Evolutionary conservation across 2,888 invertebrate genomes (phyloP).

Genomic region (Eupithecia exiguata): DNA sequence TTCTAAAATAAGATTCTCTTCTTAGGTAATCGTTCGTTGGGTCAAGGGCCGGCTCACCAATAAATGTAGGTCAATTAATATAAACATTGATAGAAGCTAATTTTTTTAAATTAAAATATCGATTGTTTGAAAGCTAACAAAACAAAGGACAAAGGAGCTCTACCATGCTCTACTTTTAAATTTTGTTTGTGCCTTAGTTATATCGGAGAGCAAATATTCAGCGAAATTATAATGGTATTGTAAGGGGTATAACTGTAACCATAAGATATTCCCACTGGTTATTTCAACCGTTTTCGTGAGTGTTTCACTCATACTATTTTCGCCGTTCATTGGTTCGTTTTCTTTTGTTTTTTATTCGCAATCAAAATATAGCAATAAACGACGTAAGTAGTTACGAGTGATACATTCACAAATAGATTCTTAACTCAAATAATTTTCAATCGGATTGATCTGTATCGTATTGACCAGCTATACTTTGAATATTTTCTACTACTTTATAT

Average conservation of each 20-base stretch:
- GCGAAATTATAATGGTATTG: not conserved
- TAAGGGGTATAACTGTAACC: not conserved
- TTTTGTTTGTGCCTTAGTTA: not conserved
- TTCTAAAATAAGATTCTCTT: conserved; percentile 13
- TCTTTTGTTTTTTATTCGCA: not conserved
- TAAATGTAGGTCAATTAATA: conserved; percentile 29
- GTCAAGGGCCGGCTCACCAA: conserved; percentile 28
- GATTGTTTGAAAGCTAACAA: not conserved
- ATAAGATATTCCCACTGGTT: not conserved
- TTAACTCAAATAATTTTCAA: not conserved
- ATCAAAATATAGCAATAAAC: not conserved
- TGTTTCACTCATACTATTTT: not conserved
- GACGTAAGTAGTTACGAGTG: not conserved
- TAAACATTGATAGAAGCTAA: conserved; percentile 13
- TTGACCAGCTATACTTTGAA: not conserved
- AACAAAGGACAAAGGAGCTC: not conserved
- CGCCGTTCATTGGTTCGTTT: not conserved
- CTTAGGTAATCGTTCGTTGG: conserved; percentile 15
- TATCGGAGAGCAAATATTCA: not conserved
- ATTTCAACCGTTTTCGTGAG: not conserved
- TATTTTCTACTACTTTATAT: not conserved
- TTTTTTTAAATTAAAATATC: not conserved
- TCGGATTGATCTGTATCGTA: not conserved
- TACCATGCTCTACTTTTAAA: not conserved
- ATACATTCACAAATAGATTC: no score